Evolutionary conservation across 2,888 invertebrate genomes (phyloP), one percentile per base, ranked within the genome.

Genomic region (Dicyrtoma fusca): DNA sequence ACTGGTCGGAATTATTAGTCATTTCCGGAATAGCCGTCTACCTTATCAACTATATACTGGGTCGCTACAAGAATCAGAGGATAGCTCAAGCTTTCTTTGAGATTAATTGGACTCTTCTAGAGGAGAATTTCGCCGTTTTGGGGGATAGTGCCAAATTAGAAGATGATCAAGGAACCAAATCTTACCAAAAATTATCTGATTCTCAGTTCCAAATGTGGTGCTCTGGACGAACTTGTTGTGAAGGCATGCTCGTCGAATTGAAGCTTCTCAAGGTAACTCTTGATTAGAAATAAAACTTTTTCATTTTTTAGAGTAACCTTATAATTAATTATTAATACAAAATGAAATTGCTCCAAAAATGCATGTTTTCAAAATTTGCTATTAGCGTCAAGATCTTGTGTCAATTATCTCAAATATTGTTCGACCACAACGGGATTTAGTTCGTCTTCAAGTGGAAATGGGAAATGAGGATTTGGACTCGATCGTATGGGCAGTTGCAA

Each of bases 221-320:
- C 68, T 79, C 79, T 79, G 98, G 98, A 0, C 87, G 98, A 47
- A 89, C 91, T 14, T 96, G 95, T 83, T 95, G 97, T 81, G 97
- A 97, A 83, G 97, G 97, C 45, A 95, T 98, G 95, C 86, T 98
- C 69, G 92, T 97, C 0, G 97, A 98, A 82, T 86, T 99, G 66
- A 94, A 94, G 83, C 88, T 98, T 77, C 89, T 97, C 66, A 98
- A 96, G 86, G 89, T 89, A 84, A 62, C 62, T 75, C 61, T 51
- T 66, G 8, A 44, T 34, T 61, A n/a, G 11, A 13, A 25, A 23
- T n/a, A n/a, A n/a, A n/a, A n/a, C 14, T 19, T 51, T 11, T n/a
- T n/a, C n/a, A n/a, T n/a, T n/a, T n/a, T n/a, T 64, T 34, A 13
- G 26, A 26, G 1, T 25, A 19, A 55, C 25, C 17, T 73, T 17